Percentiles rank a stretch among this genome's conserved stretches.
Conservation (phyloP, 2,888 invertebrate species). For the Stenurella melanura region DNA sequence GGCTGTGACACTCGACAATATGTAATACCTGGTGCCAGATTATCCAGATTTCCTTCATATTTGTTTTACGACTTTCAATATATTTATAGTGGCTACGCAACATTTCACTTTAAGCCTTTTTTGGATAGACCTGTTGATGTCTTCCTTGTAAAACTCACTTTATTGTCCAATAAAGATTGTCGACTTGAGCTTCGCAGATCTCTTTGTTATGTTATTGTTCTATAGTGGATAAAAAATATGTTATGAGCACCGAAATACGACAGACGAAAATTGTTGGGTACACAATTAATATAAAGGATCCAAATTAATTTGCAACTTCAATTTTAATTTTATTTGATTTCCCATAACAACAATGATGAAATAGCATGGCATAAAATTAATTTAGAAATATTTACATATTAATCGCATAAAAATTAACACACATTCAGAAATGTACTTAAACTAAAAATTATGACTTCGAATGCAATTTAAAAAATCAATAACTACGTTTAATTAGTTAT, state of each 20-base stretch:
- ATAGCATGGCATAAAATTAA: no score
- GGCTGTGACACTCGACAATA: conserved; percentile 64
- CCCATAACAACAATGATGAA: no score
- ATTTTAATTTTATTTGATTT: no score
- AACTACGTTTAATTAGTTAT: no score
- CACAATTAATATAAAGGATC: no score
- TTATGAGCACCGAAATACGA: background rate
- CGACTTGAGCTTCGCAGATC: background rate
- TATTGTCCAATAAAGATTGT: conserved; percentile 34
- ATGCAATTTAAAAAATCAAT: no score
- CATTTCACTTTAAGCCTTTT: conserved; percentile 53
- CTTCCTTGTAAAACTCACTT: conserved; percentile 31
- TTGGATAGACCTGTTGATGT: conserved; percentile 54
- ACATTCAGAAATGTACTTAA: no score
- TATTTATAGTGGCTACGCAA: conserved; percentile 60
- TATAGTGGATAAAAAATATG: background rate
- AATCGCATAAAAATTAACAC: no score
- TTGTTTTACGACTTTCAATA: conserved; percentile 64
- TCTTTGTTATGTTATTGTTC: background rate
- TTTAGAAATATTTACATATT: no score
- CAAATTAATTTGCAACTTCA: no score
- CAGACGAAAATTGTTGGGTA: no score
- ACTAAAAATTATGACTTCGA: no score
- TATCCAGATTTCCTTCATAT: conserved; percentile 66
- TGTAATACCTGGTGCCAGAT: conserved; percentile 67